Evolutionary conservation across 2,113 vertebrate species (phyloP), one percentile per base, ranked within the genome.

Genomic region (Natator depressus): DNA sequence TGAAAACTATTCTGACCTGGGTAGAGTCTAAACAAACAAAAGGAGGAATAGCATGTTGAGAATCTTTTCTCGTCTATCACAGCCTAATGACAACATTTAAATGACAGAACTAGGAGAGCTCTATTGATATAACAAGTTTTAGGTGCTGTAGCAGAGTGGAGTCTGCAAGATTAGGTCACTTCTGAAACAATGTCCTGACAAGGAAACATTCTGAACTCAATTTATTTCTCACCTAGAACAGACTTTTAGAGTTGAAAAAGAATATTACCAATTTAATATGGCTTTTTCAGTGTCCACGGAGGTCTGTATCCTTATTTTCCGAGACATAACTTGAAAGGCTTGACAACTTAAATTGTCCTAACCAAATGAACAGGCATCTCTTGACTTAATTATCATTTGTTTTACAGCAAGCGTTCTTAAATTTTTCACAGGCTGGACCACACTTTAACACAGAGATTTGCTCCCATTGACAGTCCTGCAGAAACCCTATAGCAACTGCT

Each of bases 221-320:
- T 98, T 97, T 98, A 96, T 98, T 97, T 98, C 90, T 97, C 93
- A 90, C 94, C 93, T 95, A 42, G 47, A 89, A 93, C 84, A 96
- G 90, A 90, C 72, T 92, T 96, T 92, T 91, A 93, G 96, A 89
- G 35, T 76, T 80, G 54, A 79, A 25, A 85, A 83, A 65, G 54
- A 97, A 96, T 0, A 0, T 89, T 81, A 81, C 5, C 5, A 4
- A 93, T 97, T 97, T 95, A 82, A 85, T 72, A 91, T 50, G 47
- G 51, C 59, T 93, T 93, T 42, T 79, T 91, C 5, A 46, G 65
- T 51, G 80, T 90, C 84, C 91, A 54, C 59, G 49, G 87, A 87
- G 42, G 89, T 84, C 80, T 35, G 2, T 4, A 76, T 24, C 22
- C 27, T 94, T 42, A 84, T 90, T 93, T 87, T 91, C 80, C 72